Evolutionary conservation across 2,113 vertebrate species (phyloP).

Genomic region (Athene cunicularia): DNA sequence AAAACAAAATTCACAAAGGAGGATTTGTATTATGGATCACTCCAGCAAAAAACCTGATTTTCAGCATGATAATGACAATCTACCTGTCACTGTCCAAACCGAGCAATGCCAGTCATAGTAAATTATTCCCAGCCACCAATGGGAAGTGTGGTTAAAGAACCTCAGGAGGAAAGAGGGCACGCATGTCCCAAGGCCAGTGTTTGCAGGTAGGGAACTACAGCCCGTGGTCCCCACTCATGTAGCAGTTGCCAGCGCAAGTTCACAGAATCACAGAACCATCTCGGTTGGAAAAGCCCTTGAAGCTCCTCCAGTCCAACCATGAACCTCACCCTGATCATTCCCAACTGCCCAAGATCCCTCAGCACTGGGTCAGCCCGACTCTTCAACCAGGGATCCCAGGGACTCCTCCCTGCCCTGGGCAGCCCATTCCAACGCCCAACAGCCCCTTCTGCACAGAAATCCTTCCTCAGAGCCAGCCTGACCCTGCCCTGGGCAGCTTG

Average conservation of each 20-base stretch:
- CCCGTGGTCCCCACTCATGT: neutral
- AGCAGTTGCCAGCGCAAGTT: neutral
- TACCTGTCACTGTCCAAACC: neutral
- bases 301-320: no score
- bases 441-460: no score
- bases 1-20: neutral
- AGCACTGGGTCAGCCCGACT: no score
- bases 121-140: neutral
- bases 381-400: no score
- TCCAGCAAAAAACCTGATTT: neutral
- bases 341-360: no score
- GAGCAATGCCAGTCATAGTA: neutral
- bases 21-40: neutral
- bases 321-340: no score
- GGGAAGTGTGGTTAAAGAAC: neutral
- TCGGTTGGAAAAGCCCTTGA: no score
- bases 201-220: neutral
- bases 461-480: no score
- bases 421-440: no score
- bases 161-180: neutral
- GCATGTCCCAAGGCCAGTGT: rapidly evolving
- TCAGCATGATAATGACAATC: neutral
- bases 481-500: no score
- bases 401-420: no score
- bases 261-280: no score